Conservation (phyloP, 2,113 vertebrate species). For the Pluvianellus socialis region DNA sequence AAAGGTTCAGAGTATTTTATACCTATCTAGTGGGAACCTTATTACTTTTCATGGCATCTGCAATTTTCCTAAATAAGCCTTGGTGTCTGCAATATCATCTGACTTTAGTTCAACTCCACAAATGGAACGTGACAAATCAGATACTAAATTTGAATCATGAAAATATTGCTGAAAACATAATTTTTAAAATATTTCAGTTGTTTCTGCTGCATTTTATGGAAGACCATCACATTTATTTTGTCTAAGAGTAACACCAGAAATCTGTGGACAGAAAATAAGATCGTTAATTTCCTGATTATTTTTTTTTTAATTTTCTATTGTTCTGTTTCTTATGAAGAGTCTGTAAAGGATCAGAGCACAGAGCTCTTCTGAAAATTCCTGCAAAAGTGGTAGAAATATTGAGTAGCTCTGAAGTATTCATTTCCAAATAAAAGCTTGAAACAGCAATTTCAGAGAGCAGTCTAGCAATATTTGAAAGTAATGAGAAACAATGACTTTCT, state of each 20-base stretch:
- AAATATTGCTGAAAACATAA: neutral
- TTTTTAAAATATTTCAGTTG: neutral
- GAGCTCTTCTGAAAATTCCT: neutral
- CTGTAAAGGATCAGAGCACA: neutral
- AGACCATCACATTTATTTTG: neutral
- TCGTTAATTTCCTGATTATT: neutral
- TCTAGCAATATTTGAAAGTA: neutral
- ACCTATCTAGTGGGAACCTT: neutral
- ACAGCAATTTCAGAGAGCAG: neutral
- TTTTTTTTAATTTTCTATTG: neutral
- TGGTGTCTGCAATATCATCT: neutral
- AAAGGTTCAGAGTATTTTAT: neutral
- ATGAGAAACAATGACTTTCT: neutral
- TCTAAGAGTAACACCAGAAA: neutral
- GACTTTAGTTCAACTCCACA: neutral
- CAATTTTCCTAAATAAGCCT: neutral
- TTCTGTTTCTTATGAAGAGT: neutral
- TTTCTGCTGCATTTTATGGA: neutral
- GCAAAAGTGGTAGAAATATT: neutral
- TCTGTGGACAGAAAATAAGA: neutral
- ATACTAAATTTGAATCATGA: neutral
- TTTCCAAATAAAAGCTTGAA: slow-evolving; percentile 16
- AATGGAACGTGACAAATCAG: neutral
- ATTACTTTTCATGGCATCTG: neutral
- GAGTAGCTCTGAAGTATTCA: neutral